These are phyloP conservation scores for Drosophila nigritarsus DNA, from an alignment of 2,888 invertebrate species.

Conservation along the genomic window DNA sequence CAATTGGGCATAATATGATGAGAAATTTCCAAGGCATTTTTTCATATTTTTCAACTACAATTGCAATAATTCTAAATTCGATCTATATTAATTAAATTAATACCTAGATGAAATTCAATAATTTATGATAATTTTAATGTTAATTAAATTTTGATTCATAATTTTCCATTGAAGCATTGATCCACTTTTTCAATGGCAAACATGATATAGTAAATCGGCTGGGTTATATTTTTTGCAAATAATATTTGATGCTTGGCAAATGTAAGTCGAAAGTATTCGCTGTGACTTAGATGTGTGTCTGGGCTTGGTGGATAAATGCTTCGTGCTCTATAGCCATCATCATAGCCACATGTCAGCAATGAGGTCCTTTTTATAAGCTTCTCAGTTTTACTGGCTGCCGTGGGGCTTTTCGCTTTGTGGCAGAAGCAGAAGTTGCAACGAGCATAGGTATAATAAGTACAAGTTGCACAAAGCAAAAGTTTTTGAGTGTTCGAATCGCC, in stretches of 20 bases:
- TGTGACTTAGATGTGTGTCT: neutral
- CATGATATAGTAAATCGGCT: neutral
- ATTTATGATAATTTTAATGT: too few species aligned
- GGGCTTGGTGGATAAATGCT: slow-evolving; percentile 1
- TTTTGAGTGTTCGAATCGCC: slow-evolving; percentile 40
- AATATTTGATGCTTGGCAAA: neutral
- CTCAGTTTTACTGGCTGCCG: slow-evolving; percentile 18
- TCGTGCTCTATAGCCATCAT: slow-evolving; percentile 2
- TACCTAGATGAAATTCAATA: too few species aligned
- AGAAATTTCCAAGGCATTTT: neutral
- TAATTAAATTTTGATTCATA: too few species aligned
- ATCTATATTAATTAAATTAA: neutral
- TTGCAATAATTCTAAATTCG: neutral
- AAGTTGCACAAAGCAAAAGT: slow-evolving; percentile 60
- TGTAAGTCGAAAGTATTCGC: slow-evolving; percentile 7
- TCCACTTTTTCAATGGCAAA: neutral
- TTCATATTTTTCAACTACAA: neutral
- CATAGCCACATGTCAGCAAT: slow-evolving; percentile 19
- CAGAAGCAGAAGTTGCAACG: slow-evolving; percentile 29
- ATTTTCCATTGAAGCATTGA: too few species aligned
- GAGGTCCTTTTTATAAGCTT: slow-evolving; percentile 5
- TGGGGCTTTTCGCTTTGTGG: slow-evolving; percentile 27
- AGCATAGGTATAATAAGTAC: slow-evolving; percentile 23
- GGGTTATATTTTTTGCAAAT: neutral
- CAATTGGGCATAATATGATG: too few species aligned